Base-by-base conservation (phyloP, 2,113 vertebrate genomes). In the Lepus europaeus region DNA sequence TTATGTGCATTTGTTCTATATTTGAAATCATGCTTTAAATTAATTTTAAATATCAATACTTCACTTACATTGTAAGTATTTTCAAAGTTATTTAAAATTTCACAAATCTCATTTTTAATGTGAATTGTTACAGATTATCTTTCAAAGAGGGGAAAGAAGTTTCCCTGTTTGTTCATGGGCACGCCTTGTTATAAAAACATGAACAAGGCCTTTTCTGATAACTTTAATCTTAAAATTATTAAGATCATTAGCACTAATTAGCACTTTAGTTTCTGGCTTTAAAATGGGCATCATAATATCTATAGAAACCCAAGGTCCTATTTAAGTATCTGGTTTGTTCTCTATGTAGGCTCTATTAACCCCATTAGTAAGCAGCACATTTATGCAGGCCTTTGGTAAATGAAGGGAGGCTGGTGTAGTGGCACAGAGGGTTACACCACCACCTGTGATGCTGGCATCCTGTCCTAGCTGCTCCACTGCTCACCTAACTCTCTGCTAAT, bases 261-360 rank as follows among this genome's bases (percentile, higher is more conserved):
- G 1, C 33, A 76, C 11, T 64, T 45, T 8, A 22, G 49, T 78
- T 79, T 95, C 73, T 90, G 89, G 72, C 63, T 78, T 93, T 86
- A 86, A 76, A 92, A 31, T 92, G 56, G 63, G n/a, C 11, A 77
- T 76, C 45, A 70, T 76, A 59, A 39, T 92, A 79, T 64, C 88
- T 87, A 70, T 53, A 89, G 83, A 94, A 88, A 95, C 31, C 27
- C 85, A 91, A 83, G 53, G 33, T 92, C 49, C 61, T 95, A 69
- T 84, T 87, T 77, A 86, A 95, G n/a, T 49, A 74, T 66, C 72
- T 81, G 51, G 20, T 59, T 88, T 86, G 84, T 93, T 69, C 92
- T 94, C 91, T 94, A 70, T 89, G 76, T 25, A 83, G 74, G 36
- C 64, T 82, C 83, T 61, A 74, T 59, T 88, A 91, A 92, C 83